Evolutionary conservation across 2,888 invertebrate genomes (phyloP).

Genomic region (Lasioglossum figueresi): DNA sequence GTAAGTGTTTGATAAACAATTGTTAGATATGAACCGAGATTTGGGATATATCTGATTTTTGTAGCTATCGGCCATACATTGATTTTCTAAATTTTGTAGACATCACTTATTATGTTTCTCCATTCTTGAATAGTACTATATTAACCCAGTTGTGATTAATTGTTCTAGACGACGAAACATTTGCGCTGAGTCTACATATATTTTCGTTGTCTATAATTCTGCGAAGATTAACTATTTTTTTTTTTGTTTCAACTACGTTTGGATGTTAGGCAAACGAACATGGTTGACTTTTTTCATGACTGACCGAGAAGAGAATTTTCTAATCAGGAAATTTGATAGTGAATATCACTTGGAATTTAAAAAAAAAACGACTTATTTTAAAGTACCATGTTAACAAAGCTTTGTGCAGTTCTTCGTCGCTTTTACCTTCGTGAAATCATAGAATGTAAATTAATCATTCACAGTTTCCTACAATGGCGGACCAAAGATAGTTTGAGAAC

Average conservation of each 20-base stretch:
- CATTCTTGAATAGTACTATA: slow-evolving; percentile 13
- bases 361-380: background rate
- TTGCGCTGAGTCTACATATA: slow-evolving; percentile 14
- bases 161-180: slow-evolving; percentile 20
- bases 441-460: too few species aligned
- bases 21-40: slow-evolving; percentile 7
- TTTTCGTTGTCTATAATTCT: slow-evolving; percentile 54
- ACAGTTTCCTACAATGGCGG: too few species aligned
- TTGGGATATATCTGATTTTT: background rate
- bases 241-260: slow-evolving; percentile 4
- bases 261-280: slow-evolving; percentile 19
- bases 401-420: too few species aligned
- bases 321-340: background rate
- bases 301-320: background rate
- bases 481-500: too few species aligned
- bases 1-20: slow-evolving; percentile 19
- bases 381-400: too few species aligned
- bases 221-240: slow-evolving; percentile 10
- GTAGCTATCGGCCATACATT: background rate
- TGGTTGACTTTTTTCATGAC: background rate
- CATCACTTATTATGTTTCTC: background rate
- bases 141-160: slow-evolving; percentile 12
- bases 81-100: background rate
- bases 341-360: background rate
- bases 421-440: too few species aligned